Percentiles rank a stretch among this genome's conserved stretches.
phyloP scores from a whole-genome alignment of 1,140 invertebrate genomes.

The Aphidius gifuensis region DNA sequence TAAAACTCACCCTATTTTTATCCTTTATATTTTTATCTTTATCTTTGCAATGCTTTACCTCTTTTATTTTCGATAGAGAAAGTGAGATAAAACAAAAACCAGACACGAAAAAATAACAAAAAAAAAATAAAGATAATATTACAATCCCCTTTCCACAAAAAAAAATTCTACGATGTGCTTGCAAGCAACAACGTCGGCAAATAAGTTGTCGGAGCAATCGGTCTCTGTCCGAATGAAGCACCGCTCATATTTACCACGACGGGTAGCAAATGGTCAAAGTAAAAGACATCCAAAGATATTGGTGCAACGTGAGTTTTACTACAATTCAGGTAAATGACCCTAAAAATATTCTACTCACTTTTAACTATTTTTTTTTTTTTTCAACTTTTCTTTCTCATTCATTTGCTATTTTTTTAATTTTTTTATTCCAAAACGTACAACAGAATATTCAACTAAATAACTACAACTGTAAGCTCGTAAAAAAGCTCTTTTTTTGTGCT shows the following conservation, averaged over 20 bases:
- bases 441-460: too few relatives aligned
- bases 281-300: conserved; percentile 16
- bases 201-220: conserved; percentile 45
- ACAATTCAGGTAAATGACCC: too few relatives aligned
- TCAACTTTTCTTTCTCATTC: too few relatives aligned
- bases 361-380: too few relatives aligned
- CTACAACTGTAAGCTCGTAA: too few relatives aligned
- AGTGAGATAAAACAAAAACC: too few relatives aligned
- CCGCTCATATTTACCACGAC: conserved; percentile 48
- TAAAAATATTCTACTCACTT: too few relatives aligned
- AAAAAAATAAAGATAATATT: conserved; percentile 1
- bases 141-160: conserved; percentile 17
- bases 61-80: too few relatives aligned
- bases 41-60: too few relatives aligned
- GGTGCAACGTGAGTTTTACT: conserved; percentile 12
- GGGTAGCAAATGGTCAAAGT: conserved; percentile 36
- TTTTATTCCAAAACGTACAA: too few relatives aligned
- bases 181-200: conserved; percentile 28
- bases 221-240: conserved; percentile 46
- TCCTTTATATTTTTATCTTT: neutral
- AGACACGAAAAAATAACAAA: neutral
- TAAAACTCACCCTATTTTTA: neutral
- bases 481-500: too few relatives aligned
- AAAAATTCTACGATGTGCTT: conserved; percentile 19
- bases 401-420: too few relatives aligned